Conservation (phyloP, 2,113 vertebrate species). For the Chamaea fasciata region DNA sequence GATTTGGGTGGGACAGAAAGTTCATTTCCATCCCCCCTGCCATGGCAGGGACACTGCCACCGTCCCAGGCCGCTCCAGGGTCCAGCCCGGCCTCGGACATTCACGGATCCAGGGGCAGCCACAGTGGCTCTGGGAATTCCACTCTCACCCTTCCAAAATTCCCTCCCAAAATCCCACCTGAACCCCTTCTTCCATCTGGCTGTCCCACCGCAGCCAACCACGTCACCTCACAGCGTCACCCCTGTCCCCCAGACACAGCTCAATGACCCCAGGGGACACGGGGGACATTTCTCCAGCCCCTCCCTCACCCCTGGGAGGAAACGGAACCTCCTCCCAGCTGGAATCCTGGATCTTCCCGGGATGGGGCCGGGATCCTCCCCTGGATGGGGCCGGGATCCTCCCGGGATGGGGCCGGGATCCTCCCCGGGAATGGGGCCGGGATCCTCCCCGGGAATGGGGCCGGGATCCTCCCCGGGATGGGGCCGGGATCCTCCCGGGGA, state of each 20-base stretch:
- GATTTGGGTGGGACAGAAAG: no score
- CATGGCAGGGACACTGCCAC: not conserved
- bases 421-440: no score
- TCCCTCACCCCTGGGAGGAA: fast-evolving
- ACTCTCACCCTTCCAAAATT: not conserved
- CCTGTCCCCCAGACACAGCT: fast-evolving
- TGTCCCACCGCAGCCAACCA: not conserved
- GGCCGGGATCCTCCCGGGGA: no score
- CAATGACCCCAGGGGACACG: fast-evolving
- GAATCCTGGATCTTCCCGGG: not conserved
- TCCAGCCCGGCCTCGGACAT: not conserved
- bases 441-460: no score
- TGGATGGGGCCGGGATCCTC: no score
- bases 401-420: no score
- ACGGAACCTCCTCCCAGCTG: fast-evolving
- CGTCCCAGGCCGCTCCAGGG: not conserved
- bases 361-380: not conserved
- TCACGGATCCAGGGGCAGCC: not conserved
- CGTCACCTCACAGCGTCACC: fast-evolving
- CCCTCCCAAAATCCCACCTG: not conserved
- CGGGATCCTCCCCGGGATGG: no score
- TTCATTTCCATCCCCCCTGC: not conserved
- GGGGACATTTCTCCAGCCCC: fast-evolving
- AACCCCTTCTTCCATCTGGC: not conserved
- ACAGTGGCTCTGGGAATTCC: not conserved